Percentiles rank a stretch among this genome's conserved stretches.
Conservation (phyloP, 53 echinoderm and acorn worm genomes). For the Astropecten irregularis region DNA sequence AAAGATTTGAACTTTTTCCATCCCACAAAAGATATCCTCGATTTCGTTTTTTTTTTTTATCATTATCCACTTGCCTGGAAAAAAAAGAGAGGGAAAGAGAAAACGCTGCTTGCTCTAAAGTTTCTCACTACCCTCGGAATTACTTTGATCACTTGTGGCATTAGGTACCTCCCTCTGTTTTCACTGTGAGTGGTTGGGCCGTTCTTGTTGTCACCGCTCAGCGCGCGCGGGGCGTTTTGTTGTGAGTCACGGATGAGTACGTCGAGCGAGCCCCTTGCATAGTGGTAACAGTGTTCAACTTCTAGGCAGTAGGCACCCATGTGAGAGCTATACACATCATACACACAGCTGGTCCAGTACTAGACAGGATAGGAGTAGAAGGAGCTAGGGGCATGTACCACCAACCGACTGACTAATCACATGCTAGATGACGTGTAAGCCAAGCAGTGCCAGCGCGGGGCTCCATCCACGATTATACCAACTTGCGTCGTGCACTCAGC, state of each 20-base stretch:
- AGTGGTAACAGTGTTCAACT: constrained; percentile 53
- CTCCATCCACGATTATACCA: too few species aligned
- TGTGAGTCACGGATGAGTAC: constrained; percentile 52
- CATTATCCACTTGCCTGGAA: constrained; percentile 15
- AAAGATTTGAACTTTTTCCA: constrained; percentile 21
- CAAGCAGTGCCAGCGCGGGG: too few species aligned
- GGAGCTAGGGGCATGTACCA: constrained; percentile 1
- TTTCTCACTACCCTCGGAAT: too few species aligned
- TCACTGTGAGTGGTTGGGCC: constrained; percentile 18
- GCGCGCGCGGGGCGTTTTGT: constrained; percentile 53
- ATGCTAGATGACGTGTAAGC: too few species aligned
- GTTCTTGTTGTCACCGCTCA: constrained; percentile 28
- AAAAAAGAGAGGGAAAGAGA: background rate
- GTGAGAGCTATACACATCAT: too few species aligned
- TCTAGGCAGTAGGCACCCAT: too few species aligned
- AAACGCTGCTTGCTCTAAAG: too few species aligned
- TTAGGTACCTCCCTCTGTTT: background rate
- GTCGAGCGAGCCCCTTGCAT: background rate
- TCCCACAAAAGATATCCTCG: background rate
- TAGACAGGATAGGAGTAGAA: constrained; percentile 26
- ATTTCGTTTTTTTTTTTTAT: background rate
- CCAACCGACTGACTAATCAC: constrained; percentile 48
- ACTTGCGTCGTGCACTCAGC: too few species aligned
- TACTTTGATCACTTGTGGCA: constrained; percentile 12
- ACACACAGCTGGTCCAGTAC: background rate